A percentile compares a stretch with the other conserved stretches of the same genome.
These are phyloP conservation scores for Heterotis niloticus DNA, from an alignment of 2,113 vertebrate species.

Conservation along the genomic window DNA sequence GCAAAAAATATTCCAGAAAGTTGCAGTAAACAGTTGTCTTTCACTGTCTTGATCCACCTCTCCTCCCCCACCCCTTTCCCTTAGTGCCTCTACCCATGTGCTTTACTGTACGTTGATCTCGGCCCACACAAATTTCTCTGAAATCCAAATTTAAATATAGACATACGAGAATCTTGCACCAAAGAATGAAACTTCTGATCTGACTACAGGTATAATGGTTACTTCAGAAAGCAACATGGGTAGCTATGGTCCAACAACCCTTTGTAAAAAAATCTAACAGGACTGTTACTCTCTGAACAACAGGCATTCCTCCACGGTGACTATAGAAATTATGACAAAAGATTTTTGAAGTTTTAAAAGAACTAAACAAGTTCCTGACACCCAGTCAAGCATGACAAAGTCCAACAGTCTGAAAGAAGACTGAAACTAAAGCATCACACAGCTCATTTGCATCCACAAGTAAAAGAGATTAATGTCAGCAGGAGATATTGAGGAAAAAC, in stretches of 20 bases:
- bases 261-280: too few relatives aligned
- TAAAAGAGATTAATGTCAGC: neutral
- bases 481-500: neutral
- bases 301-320: too few relatives aligned
- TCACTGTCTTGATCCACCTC: neutral
- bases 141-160: constrained; percentile 18
- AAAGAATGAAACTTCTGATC: constrained; percentile 3
- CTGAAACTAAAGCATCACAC: neutral
- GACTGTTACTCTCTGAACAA: too few relatives aligned
- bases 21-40: too few relatives aligned
- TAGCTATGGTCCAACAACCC: neutral
- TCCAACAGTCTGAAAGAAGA: neutral
- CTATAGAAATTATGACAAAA: too few relatives aligned
- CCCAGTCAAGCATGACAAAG: too few relatives aligned
- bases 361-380: too few relatives aligned
- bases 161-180: neutral
- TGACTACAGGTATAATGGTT: constrained; percentile 8
- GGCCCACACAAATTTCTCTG: constrained; percentile 16
- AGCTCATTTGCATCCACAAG: neutral
- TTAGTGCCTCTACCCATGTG: neutral
- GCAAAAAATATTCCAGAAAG: too few relatives aligned
- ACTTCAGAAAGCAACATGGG: neutral
- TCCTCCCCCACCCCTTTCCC: neutral
- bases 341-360: too few relatives aligned
- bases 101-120: neutral